phyloP scores from a whole-genome alignment of 2,888 invertebrate species.

The Oligia fasciuncula region DNA sequence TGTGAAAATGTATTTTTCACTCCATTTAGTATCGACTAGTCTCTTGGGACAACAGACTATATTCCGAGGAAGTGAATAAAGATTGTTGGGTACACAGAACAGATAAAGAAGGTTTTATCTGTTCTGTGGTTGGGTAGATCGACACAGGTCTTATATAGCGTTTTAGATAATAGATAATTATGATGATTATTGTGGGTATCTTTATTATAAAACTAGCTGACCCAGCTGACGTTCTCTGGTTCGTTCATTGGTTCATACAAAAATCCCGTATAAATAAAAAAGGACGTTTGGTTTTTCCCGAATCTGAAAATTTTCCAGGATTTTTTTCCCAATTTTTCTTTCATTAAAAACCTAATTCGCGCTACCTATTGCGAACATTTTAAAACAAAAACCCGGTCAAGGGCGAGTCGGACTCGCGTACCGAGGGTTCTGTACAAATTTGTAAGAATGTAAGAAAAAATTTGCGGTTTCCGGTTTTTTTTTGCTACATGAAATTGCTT shows the following conservation, averaged over 20 bases:
- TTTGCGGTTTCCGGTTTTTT: too few relatives aligned
- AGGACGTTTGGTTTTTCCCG: neutral
- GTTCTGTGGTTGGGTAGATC: neutral
- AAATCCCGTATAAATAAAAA: neutral
- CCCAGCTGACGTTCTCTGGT: neutral
- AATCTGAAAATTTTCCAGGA: neutral
- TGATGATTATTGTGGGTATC: neutral
- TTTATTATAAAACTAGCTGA: neutral
- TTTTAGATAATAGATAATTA: too few relatives aligned
- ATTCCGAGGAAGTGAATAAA: slow-evolving; percentile 5
- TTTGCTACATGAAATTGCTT: too few relatives aligned
- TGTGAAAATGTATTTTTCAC: slow-evolving; percentile 43
- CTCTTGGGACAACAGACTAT: slow-evolving; percentile 17
- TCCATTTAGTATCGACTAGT: slow-evolving; percentile 33
- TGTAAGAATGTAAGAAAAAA: too few relatives aligned
- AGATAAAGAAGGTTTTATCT: too few relatives aligned
- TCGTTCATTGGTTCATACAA: neutral
- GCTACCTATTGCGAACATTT: too few relatives aligned
- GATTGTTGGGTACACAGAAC: neutral
- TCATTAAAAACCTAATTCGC: too few relatives aligned
- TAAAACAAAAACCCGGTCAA: too few relatives aligned
- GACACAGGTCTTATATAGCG: neutral
- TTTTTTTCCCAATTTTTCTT: neutral
- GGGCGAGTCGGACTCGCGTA: too few relatives aligned
- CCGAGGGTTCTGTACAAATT: too few relatives aligned